Evolutionary conservation across 2,888 invertebrate species (phyloP).

Genomic region (Sabatieria punctata): DNA sequence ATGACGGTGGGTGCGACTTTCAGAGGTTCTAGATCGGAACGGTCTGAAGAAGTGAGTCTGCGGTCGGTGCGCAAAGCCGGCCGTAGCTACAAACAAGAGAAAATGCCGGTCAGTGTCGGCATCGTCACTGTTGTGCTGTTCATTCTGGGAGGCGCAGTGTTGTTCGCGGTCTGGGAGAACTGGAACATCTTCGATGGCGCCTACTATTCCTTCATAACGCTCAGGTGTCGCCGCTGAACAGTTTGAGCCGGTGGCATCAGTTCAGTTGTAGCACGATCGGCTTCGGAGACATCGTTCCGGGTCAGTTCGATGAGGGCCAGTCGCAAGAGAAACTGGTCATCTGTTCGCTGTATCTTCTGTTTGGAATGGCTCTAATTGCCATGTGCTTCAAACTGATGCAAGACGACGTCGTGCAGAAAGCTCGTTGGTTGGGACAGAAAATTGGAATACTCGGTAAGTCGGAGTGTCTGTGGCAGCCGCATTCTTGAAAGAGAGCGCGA

Average conservation of each 20-base stretch:
- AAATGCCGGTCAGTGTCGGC: slow-evolving; percentile 12
- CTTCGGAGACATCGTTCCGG: slow-evolving; percentile 31
- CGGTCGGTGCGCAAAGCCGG: slow-evolving; percentile 15
- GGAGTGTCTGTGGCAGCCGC: not conserved
- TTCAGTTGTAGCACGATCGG: slow-evolving; percentile 25
- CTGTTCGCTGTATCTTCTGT: slow-evolving; percentile 28
- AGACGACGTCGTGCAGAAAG: slow-evolving; percentile 31
- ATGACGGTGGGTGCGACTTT: not conserved
- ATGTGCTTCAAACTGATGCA: slow-evolving; percentile 90
- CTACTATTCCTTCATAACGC: slow-evolving; percentile 12
- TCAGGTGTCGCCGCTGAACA: slow-evolving; percentile 7
- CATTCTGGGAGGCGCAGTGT: slow-evolving; percentile 8
- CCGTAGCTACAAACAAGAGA: slow-evolving; percentile 2
- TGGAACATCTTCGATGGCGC: slow-evolving; percentile 12
- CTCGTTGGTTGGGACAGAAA: slow-evolving; percentile 29
- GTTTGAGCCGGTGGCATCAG: no score
- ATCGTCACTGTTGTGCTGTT: slow-evolving; percentile 9
- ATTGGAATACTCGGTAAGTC: slow-evolving; percentile 27
- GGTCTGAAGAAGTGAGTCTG: slow-evolving; percentile 26
- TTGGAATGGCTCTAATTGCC: slow-evolving; percentile 71
- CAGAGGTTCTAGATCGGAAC: slow-evolving; percentile 12
- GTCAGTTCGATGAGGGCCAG: slow-evolving; percentile 25
- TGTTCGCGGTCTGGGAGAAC: slow-evolving; percentile 12
- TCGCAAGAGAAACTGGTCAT: slow-evolving; percentile 29
- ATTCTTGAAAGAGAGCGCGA: not conserved